A percentile compares a stretch with the other conserved stretches of the same genome.
Conservation (phyloP, 2,113 vertebrate genomes). For the Penelope pileata region DNA sequence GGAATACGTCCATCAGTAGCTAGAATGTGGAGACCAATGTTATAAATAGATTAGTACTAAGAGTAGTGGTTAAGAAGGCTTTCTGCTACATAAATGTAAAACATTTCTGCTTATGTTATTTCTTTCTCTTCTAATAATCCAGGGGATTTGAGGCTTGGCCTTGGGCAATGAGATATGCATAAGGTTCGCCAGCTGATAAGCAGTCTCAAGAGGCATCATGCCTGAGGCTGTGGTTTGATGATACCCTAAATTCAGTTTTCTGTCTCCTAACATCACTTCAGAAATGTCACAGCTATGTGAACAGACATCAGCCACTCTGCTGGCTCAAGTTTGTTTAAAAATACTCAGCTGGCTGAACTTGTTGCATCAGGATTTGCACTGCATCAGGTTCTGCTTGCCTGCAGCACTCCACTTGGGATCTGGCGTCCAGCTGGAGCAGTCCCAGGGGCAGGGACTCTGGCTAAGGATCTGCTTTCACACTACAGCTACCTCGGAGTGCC, state of each 20-base stretch:
- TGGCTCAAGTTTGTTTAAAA: background rate
- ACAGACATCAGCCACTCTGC: background rate
- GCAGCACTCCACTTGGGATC: background rate
- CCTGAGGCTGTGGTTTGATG: background rate
- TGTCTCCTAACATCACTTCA: background rate
- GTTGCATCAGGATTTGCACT: background rate
- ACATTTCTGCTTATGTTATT: background rate
- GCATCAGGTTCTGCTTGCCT: background rate
- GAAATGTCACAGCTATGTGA: background rate
- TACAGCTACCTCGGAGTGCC: background rate
- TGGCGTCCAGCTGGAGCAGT: background rate
- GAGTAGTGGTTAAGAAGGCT: background rate
- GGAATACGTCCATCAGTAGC: background rate
- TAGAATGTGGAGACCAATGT: background rate
- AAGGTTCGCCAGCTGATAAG: background rate
- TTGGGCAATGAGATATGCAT: background rate
- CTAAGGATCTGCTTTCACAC: background rate
- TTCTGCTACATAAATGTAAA: background rate
- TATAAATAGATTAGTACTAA: background rate
- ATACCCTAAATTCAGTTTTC: slow-evolving; percentile 1
- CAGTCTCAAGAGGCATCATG: background rate
- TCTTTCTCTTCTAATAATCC: background rate
- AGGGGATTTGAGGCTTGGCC: background rate
- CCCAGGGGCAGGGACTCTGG: background rate
- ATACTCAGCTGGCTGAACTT: background rate